These are phyloP conservation scores for Hypercompe scribonia DNA, from an alignment of 2,888 invertebrate species.

Conservation along the genomic window DNA sequence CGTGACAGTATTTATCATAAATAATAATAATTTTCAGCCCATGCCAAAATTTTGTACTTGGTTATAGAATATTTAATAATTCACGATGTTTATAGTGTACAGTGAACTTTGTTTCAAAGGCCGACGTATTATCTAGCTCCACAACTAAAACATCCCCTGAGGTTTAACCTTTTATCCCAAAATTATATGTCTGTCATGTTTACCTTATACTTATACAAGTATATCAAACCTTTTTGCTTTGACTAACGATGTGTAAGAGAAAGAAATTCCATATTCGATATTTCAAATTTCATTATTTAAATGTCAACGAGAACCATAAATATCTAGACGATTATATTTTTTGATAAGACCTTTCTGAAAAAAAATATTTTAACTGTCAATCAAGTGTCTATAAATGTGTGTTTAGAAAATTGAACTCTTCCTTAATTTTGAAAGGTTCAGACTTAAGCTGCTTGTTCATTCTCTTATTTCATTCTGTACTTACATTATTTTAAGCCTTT, in stretches of 20 bases:
- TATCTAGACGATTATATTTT: not conserved
- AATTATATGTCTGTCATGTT: constrained; percentile 31
- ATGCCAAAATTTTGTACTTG: too few species aligned
- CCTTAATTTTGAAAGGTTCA: too few species aligned
- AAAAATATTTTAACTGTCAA: not conserved
- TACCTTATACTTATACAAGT: constrained; percentile 24
- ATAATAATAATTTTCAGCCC: too few species aligned
- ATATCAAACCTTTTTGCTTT: constrained; percentile 1
- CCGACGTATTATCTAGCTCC: constrained; percentile 35
- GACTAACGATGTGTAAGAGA: not conserved
- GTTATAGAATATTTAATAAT: constrained; percentile 57
- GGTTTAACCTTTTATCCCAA: constrained; percentile 22
- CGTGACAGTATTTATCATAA: too few species aligned
- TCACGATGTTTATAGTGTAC: constrained; percentile 56
- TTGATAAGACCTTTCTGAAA: not conserved
- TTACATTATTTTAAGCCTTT: too few species aligned
- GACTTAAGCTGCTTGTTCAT: too few species aligned
- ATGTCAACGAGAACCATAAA: not conserved
- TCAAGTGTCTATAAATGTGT: not conserved
- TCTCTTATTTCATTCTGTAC: too few species aligned
- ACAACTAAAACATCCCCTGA: constrained; percentile 28
- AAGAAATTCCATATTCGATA: constrained; percentile 3
- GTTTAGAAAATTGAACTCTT: too few species aligned
- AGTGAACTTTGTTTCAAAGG: constrained; percentile 38
- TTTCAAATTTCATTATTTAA: not conserved